Conservation (phyloP, 2,888 invertebrate species). For the Tineola bisselliella region DNA sequence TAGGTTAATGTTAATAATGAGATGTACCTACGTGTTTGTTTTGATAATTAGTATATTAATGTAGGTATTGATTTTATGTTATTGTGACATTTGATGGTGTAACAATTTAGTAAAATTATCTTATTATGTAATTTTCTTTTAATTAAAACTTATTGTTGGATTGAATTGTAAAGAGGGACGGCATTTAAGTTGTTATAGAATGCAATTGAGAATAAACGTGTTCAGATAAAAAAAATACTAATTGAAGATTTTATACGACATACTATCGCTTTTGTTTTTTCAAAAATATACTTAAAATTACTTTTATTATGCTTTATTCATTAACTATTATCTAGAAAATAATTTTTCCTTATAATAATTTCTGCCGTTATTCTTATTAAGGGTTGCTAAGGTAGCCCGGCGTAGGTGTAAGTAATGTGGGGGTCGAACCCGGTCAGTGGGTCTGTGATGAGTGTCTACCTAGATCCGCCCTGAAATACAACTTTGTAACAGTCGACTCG, state of each 20-base stretch:
- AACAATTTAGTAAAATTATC: no score
- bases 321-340: background rate
- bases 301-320: no score
- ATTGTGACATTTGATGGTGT: background rate
- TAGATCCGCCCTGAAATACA: conserved; percentile 6
- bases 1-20: background rate
- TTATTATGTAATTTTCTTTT: no score
- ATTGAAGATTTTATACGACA: no score
- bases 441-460: conserved; percentile 7
- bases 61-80: background rate
- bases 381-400: background rate
- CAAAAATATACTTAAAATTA: no score
- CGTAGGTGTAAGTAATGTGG: background rate
- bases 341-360: no score
- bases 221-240: no score
- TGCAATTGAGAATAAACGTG: no score
- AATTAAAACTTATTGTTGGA: no score
- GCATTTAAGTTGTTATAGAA: no score
- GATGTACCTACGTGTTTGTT: background rate
- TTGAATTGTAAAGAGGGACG: no score
- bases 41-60: background rate
- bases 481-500: conserved; percentile 15
- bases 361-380: background rate
- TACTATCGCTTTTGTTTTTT: no score
- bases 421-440: conserved; percentile 9